Percentiles rank a stretch among this genome's conserved stretches.
phyloP scores from a whole-genome alignment of 1,140 invertebrate genomes.

The Brachionus paranguensis region DNA sequence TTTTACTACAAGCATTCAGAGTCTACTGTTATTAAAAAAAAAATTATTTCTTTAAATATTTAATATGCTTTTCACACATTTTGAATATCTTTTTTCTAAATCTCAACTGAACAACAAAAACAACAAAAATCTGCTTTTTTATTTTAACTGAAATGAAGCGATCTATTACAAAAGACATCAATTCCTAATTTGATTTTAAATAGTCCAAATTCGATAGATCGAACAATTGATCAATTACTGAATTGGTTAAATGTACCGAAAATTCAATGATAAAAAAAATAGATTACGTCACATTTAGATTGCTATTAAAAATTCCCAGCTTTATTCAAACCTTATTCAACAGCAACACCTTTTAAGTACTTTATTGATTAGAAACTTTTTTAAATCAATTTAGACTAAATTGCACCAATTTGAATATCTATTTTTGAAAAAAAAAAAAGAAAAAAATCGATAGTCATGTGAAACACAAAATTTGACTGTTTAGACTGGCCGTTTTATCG shows the following conservation, averaged over 20 bases:
- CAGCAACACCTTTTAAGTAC: neutral
- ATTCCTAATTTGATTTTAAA: neutral
- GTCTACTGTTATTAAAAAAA: conserved; percentile 8
- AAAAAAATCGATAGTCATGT: neutral
- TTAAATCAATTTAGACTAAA: neutral
- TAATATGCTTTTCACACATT: conserved; percentile 29
- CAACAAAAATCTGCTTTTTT: neutral
- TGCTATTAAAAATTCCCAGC: neutral
- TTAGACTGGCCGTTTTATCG: neutral
- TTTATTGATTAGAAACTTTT: neutral
- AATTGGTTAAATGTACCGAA: conserved; percentile 24
- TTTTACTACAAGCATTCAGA: neutral
- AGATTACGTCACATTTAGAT: neutral
- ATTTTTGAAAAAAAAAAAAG: neutral
- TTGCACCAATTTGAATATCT: neutral
- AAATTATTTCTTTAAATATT: conserved; percentile 19
- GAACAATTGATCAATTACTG: neutral
- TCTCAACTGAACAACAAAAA: neutral
- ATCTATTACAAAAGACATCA: neutral
- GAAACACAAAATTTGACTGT: neutral
- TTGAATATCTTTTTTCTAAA: conserved; percentile 28
- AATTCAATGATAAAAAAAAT: neutral
- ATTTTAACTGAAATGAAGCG: neutral
- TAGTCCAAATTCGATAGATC: neutral
- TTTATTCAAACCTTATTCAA: conserved; percentile 8